phyloP scores from a whole-genome alignment of 2,113 vertebrate species.

The Psilopogon haemacephalus region DNA sequence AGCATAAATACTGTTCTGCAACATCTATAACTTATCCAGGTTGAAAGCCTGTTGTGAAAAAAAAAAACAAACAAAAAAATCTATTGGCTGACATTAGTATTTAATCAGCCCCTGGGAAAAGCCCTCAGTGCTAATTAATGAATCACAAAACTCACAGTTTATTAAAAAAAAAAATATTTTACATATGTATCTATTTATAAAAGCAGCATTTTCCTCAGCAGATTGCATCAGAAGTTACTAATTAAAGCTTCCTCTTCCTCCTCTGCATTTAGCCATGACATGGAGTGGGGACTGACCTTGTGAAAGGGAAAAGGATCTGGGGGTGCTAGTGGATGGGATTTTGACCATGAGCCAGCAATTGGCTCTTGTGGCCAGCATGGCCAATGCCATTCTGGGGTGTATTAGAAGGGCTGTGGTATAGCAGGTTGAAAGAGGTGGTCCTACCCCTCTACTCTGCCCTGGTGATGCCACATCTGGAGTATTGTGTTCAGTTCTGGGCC shows the following conservation, averaged over 20 bases:
- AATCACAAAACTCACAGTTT: constrained; percentile 67
- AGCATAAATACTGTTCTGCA: background rate
- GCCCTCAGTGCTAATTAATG: constrained; percentile 66
- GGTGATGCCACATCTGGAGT: no score
- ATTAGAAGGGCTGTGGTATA: no score
- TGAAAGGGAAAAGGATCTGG: no score
- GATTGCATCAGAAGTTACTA: constrained; percentile 67
- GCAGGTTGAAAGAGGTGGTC: no score
- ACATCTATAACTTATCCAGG: background rate
- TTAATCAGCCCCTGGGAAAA: constrained; percentile 50
- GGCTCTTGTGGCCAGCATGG: no score
- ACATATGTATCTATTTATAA: constrained; percentile 68
- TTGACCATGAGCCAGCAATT: no score
- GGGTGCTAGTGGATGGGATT: no score
- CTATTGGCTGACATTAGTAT: constrained; percentile 31
- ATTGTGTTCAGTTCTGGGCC: no score
- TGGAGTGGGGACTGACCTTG: background rate
- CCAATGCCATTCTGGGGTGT: no score
- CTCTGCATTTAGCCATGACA: constrained; percentile 59
- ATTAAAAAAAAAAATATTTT: constrained; percentile 73
- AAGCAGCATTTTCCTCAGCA: constrained; percentile 63
- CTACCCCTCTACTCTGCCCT: no score
- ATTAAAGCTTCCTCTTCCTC: constrained; percentile 63
- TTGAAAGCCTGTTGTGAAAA: background rate
- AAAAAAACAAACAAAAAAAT: background rate